A percentile compares a stretch with the other conserved stretches of the same genome.
Evolutionary conservation across 2,113 vertebrate genomes (phyloP).

Genomic region (Euleptes europaea): DNA sequence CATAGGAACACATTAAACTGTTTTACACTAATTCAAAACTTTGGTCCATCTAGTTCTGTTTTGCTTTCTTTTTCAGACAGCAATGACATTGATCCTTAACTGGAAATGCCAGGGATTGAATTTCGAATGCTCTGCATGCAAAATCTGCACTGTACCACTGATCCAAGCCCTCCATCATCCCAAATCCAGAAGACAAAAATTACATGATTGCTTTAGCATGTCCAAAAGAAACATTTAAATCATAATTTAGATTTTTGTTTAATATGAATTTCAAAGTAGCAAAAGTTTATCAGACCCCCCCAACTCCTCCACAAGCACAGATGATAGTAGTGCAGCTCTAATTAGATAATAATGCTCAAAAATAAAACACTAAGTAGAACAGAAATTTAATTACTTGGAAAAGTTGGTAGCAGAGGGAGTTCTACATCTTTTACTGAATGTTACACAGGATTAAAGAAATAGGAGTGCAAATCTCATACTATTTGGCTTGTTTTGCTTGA

Average conservation of each 20-base stretch:
- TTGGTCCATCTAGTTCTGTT: too few species aligned
- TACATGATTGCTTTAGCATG: background rate
- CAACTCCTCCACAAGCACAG: background rate
- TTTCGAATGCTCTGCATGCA: too few species aligned
- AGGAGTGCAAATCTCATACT: background rate
- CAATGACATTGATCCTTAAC: too few species aligned
- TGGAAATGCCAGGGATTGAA: too few species aligned
- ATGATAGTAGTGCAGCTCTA: background rate
- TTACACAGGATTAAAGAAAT: background rate
- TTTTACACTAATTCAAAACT: too few species aligned
- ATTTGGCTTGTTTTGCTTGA: background rate
- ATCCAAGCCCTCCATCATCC: too few species aligned
- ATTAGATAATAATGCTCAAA: background rate
- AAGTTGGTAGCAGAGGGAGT: background rate
- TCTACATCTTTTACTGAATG: background rate
- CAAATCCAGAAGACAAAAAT: background rate
- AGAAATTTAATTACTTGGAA: constrained; percentile 16
- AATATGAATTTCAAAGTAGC: too few species aligned
- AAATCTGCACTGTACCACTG: too few species aligned
- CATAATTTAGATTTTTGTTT: background rate
- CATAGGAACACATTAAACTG: background rate
- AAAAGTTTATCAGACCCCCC: background rate
- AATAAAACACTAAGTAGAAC: background rate
- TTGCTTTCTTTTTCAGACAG: too few species aligned
- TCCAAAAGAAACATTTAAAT: background rate